Evolutionary conservation across 2,113 vertebrate species (phyloP), one percentile per base, ranked within the genome.

Genomic region (Arizona elegans): DNA sequence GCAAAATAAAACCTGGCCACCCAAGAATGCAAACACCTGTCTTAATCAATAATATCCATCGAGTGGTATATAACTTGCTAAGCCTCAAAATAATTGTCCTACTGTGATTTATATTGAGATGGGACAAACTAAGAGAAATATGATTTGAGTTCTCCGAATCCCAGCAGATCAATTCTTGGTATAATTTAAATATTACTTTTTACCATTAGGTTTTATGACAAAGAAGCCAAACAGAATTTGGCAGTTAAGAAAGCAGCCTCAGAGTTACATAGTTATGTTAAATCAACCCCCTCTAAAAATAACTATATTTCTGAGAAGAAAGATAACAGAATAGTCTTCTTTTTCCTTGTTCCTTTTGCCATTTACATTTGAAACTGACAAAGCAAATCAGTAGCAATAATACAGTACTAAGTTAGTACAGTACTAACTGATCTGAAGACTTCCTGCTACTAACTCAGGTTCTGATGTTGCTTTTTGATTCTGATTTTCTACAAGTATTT

Each of bases 321-420:
- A 85, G 5, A 50, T 9, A 59, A 7, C 38, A 58, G 24, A 59
- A 59, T 86, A 86, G 55, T 21, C 0, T 56, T 43, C 17, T 21
- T 33, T 43, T 53, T 53, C 17, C 15, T 6, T 50, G 19, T 8
- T 19, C 8, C 19, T 43, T 85, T 91, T 29, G 47, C 5, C 38
- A 59, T 33, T 86, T 33, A 56, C 38, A 19, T 50, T 92, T 93
- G 7, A 86, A 56, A 86, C 33, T 38, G 43, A 86, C 47, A 23
- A 43, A 92, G 15, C 86, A 88, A 56, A 90, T 58, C 43, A 88
- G 3, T 4, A 47, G 54, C 52, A n/a, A 56, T 55, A 54, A 70
- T 50, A 13, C 0, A 55, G 33, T 21, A 81, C 75, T 53, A 58
- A 86, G n/a, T n/a, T n/a, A n/a, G n/a, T 50, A 13, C 0, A 55